Evolutionary conservation across 2,797 vertebrate species (phyloP).

Genomic region (Notolepis coatsorum): DNA sequence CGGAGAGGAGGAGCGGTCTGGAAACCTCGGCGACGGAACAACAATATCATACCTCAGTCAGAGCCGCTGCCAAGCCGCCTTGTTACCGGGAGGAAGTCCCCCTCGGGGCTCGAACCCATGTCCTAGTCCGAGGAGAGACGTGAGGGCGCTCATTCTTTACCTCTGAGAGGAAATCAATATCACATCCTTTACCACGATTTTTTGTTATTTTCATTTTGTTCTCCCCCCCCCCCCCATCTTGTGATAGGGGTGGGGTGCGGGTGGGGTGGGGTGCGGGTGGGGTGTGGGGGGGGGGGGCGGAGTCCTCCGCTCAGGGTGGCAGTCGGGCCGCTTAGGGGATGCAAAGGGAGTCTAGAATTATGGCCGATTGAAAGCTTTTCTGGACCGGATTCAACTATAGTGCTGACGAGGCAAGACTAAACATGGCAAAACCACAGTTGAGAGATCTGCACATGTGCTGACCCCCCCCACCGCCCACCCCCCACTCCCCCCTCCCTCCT

Average conservation of each 20-base stretch:
- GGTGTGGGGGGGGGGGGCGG: conserved; percentile 22
- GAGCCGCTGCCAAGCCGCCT: conserved; percentile 40
- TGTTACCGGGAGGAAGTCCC: conserved; percentile 59
- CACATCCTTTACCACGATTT: too few species aligned
- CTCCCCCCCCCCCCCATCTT: background rate
- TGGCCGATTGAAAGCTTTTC: conserved; percentile 92
- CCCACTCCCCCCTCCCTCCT: conserved; percentile 21
- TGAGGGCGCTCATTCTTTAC: too few species aligned
- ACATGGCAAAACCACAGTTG: conserved; percentile 76
- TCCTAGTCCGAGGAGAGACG: too few species aligned
- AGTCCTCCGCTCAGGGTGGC: conserved; percentile 36
- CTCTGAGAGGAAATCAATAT: too few species aligned
- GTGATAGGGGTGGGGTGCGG: conserved; percentile 9
- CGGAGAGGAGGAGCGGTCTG: too few species aligned
- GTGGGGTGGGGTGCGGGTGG: conserved; percentile 11
- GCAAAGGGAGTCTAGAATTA: conserved; percentile 76
- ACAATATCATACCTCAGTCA: too few species aligned
- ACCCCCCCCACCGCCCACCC: background rate
- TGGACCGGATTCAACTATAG: conserved; percentile 89
- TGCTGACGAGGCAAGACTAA: conserved; percentile 89
- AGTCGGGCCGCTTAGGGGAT: conserved; percentile 57
- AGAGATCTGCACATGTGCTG: conserved; percentile 83
- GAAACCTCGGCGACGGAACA: too few species aligned
- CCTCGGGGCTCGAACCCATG: conserved; percentile 58
- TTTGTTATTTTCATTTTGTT: conserved; percentile 56